These are phyloP conservation scores for Lipophrys pholis DNA, from an alignment of 2,113 vertebrate species.

Conservation along the genomic window DNA sequence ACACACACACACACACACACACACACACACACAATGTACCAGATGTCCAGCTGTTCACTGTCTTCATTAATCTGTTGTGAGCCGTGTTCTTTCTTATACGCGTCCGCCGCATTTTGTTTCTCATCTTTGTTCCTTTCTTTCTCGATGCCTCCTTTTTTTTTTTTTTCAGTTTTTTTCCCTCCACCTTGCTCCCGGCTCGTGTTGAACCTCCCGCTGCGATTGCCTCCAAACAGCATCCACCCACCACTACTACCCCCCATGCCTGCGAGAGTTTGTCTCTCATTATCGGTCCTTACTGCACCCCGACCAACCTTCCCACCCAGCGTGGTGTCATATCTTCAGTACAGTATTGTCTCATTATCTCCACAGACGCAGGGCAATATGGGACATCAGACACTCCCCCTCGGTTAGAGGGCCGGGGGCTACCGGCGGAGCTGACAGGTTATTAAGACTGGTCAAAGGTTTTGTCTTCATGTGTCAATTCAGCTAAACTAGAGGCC, in stretches of 20 bases:
- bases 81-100: conserved; percentile 30
- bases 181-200: conserved; percentile 53
- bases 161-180: no score
- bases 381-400: conserved; percentile 67
- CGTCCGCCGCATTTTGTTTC: conserved; percentile 50
- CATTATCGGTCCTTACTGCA: conserved; percentile 74
- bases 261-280: conserved; percentile 76
- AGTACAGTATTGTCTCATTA: conserved; percentile 77
- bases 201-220: conserved; percentile 65
- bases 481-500: conserved; percentile 1
- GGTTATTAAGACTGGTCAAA: conserved; percentile 63
- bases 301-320: conserved; percentile 64
- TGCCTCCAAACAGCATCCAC: conserved; percentile 66
- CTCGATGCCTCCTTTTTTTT: conserved; percentile 7
- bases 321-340: conserved; percentile 71
- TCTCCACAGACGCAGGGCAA: conserved; percentile 59
- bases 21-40: conserved; percentile 15
- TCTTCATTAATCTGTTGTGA: conserved; percentile 66
- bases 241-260: conserved; percentile 56
- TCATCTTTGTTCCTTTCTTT: conserved; percentile 54
- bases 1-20: no score
- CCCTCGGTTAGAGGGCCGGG: conserved; percentile 50
- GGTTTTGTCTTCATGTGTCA: conserved; percentile 37
- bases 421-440: conserved; percentile 39
- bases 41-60: conserved; percentile 63